phyloP scores from a whole-genome alignment of 1,140 invertebrate genomes.

The Drosophila kanapiae region DNA sequence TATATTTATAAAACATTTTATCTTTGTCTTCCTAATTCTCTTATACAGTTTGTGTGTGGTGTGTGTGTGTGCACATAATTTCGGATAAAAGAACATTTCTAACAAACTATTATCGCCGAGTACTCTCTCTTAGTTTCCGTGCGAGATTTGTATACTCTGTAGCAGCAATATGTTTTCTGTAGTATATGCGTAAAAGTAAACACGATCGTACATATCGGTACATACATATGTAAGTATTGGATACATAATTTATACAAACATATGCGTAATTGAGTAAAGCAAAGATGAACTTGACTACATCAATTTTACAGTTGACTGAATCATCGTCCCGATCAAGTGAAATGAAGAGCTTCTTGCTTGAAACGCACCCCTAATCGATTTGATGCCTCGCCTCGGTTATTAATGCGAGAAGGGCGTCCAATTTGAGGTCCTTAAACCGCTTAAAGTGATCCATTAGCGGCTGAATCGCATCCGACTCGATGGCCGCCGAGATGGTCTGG shows the following conservation, averaged over 20 bases:
- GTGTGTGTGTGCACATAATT: constrained; percentile 47
- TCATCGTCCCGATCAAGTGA: constrained; percentile 15
- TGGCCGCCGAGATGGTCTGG: constrained; percentile 81
- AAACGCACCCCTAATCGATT: constrained; percentile 65
- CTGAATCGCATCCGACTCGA: constrained; percentile 83
- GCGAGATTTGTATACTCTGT: constrained; percentile 56
- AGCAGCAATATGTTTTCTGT: constrained; percentile 45
- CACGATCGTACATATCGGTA: constrained; percentile 31
- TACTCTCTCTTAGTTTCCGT: constrained; percentile 28
- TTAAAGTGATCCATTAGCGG: constrained; percentile 83
- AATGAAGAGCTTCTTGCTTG: constrained; percentile 28
- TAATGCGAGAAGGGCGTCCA: constrained; percentile 81
- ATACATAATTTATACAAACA: constrained; percentile 60
- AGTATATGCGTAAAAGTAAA: constrained; percentile 45
- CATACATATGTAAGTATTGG: constrained; percentile 45
- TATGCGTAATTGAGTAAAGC: constrained; percentile 46
- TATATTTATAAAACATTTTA: constrained; percentile 48
- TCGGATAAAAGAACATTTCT: constrained; percentile 65
- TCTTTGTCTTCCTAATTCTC: constrained; percentile 18
- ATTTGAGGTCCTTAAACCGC: constrained; percentile 80
- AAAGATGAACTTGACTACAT: constrained; percentile 41
- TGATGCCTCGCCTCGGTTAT: constrained; percentile 83
- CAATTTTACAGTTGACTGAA: constrained; percentile 42
- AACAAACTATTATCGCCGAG: constrained; percentile 53
- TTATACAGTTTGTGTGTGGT: constrained; percentile 28